phyloP scores from a whole-genome alignment of 1,140 invertebrate genomes.

The Drosophila dunni region DNA sequence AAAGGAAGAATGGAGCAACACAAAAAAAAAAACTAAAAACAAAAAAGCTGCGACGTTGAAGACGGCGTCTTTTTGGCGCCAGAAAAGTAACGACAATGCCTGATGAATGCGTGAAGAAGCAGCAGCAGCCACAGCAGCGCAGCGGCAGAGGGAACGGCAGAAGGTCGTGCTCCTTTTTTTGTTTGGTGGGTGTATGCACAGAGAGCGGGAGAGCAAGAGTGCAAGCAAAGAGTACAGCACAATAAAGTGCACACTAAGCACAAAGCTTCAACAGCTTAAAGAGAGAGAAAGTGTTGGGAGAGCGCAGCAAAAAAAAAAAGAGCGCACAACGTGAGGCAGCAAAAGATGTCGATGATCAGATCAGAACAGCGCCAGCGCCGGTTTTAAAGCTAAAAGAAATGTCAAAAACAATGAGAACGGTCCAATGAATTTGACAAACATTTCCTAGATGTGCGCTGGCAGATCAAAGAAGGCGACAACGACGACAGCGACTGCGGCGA shows the following conservation, averaged over 20 bases:
- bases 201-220: not conserved
- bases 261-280: no score
- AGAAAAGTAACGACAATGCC: constrained; percentile 84
- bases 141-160: not conserved
- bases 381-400: constrained; percentile 70
- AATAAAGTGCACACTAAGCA: no score
- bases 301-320: no score
- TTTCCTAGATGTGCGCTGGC: constrained; percentile 84
- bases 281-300: no score
- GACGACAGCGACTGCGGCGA: constrained; percentile 22
- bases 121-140: not conserved
- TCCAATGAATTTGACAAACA: constrained; percentile 84
- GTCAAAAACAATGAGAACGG: constrained; percentile 84
- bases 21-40: constrained; percentile 1
- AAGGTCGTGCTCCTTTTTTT: not conserved
- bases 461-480: constrained; percentile 75
- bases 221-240: not conserved
- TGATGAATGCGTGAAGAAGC: constrained; percentile 66
- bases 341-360: not conserved
- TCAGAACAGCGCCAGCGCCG: constrained; percentile 10
- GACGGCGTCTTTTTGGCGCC: constrained; percentile 83
- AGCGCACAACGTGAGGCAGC: not conserved
- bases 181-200: not conserved
- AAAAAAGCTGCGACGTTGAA: constrained; percentile 57
- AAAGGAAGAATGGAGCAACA: constrained; percentile 68